Evolutionary conservation across 2,113 vertebrate genomes (phyloP).

Genomic region (Larimichthys polyactis): DNA sequence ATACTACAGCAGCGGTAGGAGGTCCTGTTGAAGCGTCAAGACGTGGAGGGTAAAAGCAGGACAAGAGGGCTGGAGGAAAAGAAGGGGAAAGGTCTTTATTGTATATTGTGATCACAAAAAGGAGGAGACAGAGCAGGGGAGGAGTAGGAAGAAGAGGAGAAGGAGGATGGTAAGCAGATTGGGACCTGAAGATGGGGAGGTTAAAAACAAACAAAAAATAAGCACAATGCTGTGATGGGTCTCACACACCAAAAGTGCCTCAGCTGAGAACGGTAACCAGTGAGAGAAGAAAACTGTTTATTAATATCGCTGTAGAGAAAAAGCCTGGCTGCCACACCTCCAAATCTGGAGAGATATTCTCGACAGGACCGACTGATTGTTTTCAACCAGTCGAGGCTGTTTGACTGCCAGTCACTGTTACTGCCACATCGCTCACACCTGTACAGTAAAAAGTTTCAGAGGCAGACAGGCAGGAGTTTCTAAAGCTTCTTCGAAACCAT

Average conservation of each 20-base stretch:
- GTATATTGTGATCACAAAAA: conserved; percentile 15
- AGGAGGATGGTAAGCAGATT: conserved; percentile 17
- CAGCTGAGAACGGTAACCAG: conserved; percentile 33
- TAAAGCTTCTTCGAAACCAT: background rate
- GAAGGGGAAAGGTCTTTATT: conserved; percentile 50
- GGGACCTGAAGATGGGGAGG: background rate
- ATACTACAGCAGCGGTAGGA: conserved; percentile 36
- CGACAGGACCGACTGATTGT: conserved; percentile 34
- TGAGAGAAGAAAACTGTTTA: conserved; percentile 2
- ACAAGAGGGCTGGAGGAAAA: conserved; percentile 22
- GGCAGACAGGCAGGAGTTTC: background rate
- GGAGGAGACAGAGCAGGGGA: background rate
- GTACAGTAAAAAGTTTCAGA: background rate
- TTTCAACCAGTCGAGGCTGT: background rate
- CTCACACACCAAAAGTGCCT: conserved; percentile 75
- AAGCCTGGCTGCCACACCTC: conserved; percentile 23
- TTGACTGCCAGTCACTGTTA: conserved; percentile 43
- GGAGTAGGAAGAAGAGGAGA: background rate
- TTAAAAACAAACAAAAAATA: background rate
- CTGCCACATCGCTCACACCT: conserved; percentile 12
- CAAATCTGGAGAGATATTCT: conserved; percentile 3
- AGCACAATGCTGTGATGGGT: conserved; percentile 46
- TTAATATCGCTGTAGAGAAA: conserved; percentile 4
- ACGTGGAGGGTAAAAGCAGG: conserved; percentile 38
- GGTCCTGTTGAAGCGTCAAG: conserved; percentile 30